Evolutionary conservation across 1,140 invertebrate genomes (phyloP).

Genomic region (Dufourea novaeangliae): DNA sequence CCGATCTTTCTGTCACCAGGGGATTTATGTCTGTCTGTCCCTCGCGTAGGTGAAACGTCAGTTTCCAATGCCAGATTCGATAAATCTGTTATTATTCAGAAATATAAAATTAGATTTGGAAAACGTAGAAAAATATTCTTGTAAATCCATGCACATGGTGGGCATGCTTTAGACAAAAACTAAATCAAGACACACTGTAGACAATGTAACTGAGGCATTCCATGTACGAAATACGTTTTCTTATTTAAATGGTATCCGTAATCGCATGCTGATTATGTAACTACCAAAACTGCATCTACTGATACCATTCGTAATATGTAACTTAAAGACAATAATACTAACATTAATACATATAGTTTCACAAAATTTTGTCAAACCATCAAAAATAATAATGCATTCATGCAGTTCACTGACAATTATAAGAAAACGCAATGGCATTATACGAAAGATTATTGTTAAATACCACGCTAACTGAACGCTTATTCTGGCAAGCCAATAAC

Average conservation of each 20-base stretch:
- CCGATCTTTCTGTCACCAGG: slow-evolving; percentile 82
- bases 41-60: slow-evolving; percentile 83
- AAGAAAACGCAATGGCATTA: slow-evolving; percentile 3
- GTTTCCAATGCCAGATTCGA: slow-evolving; percentile 88
- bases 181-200: too few relatives aligned
- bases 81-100: slow-evolving; percentile 84
- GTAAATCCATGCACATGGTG: slow-evolving; percentile 43
- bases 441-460: slow-evolving; percentile 33
- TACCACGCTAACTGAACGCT: neutral
- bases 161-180: slow-evolving; percentile 39
- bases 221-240: neutral
- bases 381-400: slow-evolving; percentile 17
- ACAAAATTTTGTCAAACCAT: slow-evolving; percentile 1
- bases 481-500: slow-evolving; percentile 59
- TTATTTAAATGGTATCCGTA: neutral
- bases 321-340: neutral
- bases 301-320: neutral
- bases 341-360: neutral
- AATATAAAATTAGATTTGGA: neutral
- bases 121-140: slow-evolving; percentile 3
- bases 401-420: slow-evolving; percentile 15
- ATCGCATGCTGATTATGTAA: slow-evolving; percentile 10
- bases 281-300: neutral
- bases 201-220: neutral
- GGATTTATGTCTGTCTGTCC: slow-evolving; percentile 79